Evolutionary conservation across 2,888 invertebrate genomes (phyloP), one percentile per base, ranked within the genome.

Genomic region (Papilio protenor): DNA sequence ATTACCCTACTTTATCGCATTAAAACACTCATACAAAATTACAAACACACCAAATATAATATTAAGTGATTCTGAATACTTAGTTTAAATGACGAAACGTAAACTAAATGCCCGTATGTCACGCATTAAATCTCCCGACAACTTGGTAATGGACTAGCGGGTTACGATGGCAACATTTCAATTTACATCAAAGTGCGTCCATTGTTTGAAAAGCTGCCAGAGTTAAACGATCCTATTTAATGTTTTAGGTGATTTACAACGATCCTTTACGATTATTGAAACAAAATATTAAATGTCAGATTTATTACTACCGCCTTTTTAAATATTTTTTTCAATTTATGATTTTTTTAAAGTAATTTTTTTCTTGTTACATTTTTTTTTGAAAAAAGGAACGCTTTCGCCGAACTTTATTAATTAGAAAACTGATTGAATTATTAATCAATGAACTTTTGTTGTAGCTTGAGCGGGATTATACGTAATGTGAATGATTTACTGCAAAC

Each of bases 141-240:
- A 77, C 61, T 40, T 40, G 16, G 57, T 75, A 71, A 75, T 71
- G 75, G 55, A 75, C 27, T n/a, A 57, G 47, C 66, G 64, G 75
- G 55, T 66, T 79, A 79, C 45, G 73, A 77, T 80, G 80, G 75
- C 57, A 80, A 76, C 77, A 70, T 77, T 77, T 78, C 80, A 77
- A 78, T 80, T 64, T 59, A 79, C 77, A 73, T 71, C 74, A 79
- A 79, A 80, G 79, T 79, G 75, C 49, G 18, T 18, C 75, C 75
- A 74, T 79, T 79, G 64, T 66, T 79, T 78, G 71, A 64, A 78
- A 72, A 75, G 64, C 71, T 78, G 75, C 72, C 78, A 49, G 75
- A 45, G 75, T 78, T 75, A 55, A 74, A 78, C 69, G 71, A 64
- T 75, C 64, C 61, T 8, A 66, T 71, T 75, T 78, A 72, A 55